These are phyloP conservation scores for Ornithorhynchus anatinus DNA, from an alignment of 2,113 vertebrate genomes.

Conservation along the genomic window DNA sequence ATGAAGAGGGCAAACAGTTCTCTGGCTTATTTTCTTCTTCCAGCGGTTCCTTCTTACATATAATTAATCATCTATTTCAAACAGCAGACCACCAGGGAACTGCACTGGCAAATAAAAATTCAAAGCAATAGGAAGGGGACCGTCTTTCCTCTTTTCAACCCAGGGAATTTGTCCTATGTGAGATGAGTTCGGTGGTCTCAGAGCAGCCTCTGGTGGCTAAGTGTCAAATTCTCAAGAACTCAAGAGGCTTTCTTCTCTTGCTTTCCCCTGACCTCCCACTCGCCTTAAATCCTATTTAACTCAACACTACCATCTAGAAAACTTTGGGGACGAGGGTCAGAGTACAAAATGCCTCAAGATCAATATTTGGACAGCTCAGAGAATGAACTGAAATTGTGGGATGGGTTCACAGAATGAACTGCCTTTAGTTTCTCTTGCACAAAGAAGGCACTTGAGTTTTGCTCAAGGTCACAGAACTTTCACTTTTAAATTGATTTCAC, in stretches of 20 bases:
- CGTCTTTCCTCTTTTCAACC: conserved; percentile 8
- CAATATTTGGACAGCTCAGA: too few relatives aligned
- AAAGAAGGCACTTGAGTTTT: too few relatives aligned
- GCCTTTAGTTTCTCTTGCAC: too few relatives aligned
- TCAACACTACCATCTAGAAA: not conserved
- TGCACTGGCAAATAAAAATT: not conserved
- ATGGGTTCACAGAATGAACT: too few relatives aligned
- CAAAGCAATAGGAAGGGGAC: conserved; percentile 15
- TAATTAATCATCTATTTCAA: conserved; percentile 1
- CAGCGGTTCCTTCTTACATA: not conserved
- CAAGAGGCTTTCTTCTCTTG: not conserved
- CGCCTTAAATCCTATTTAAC: not conserved
- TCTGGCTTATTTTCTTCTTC: not conserved
- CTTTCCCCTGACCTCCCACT: not conserved
- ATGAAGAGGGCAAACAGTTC: conserved; percentile 16
- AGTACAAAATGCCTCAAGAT: too few relatives aligned
- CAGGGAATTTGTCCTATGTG: not conserved
- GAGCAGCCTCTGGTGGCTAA: conserved; percentile 56
- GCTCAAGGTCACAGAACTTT: too few relatives aligned
- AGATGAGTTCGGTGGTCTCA: conserved; percentile 7
- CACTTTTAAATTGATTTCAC: too few relatives aligned
- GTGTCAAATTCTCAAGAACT: conserved; percentile 48
- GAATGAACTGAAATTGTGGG: too few relatives aligned
- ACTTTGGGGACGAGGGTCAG: too few relatives aligned
- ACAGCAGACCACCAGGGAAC: not conserved